Evolutionary conservation across 2,797 vertebrate species (phyloP), one percentile per base, ranked within the genome.

Genomic region (Microctenopoma steveboyesi): DNA sequence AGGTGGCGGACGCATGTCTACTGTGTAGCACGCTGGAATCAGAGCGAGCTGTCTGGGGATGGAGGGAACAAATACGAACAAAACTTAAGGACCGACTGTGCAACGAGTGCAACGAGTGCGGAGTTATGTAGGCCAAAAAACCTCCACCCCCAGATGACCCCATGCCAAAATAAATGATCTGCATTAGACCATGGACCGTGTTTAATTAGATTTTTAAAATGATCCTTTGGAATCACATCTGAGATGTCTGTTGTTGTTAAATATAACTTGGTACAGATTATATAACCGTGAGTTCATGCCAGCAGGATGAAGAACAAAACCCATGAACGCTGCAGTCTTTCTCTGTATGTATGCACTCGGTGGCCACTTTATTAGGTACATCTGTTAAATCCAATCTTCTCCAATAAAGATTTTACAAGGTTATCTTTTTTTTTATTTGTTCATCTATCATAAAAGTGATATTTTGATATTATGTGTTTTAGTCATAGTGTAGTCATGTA

Each of bases 171-270:
- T 75, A 16, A 42, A 33, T 43, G 64, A 76, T 72, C 74, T 30
- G 49, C 69, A 78, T 85, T 76, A 81, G 47, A 80, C 47, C 74
- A 56, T 70, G 81, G 58, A 76, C 74, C 53, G 74, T 1, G 45
- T 81, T 82, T 84, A 92, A 90, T 88, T 84, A 72, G 85, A 90
- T 91, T 90, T 86, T 63, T 4, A 69, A 71, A 78, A 69, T 79
- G 39, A 87, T 83, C 73, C 77, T 82, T 81, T 91, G 86, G 88
- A 90, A 64, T 1, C 70, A 84, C 83, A 88, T 88, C 87, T 85
- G 79, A 89, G 82, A 77, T 59, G 69, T 54, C 40, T 56, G 53
- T 60, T 60, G 79, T 80, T 60, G 79, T 80, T 89, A 90, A 92
- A 89, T 89, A 88, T 91, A 91, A 85, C 76, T 80, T 52, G 71